Percentiles rank a stretch among this genome's conserved stretches.
Conservation (phyloP, 2,113 vertebrate species). For the Stercorarius parasiticus region DNA sequence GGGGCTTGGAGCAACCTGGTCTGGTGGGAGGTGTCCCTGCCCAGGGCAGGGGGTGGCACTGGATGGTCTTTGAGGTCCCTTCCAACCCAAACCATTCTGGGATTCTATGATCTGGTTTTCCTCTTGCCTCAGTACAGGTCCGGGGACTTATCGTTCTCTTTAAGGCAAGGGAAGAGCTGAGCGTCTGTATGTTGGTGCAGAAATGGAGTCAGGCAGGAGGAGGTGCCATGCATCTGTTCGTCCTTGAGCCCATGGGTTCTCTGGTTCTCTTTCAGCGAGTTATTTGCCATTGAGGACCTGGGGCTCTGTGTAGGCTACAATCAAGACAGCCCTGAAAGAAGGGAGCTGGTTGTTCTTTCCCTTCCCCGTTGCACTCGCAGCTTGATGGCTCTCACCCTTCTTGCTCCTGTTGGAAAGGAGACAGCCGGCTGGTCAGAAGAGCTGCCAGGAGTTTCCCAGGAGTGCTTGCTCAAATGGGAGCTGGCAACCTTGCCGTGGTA, state of each 20-base stretch:
- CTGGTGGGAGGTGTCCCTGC: background rate
- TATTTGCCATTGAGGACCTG: background rate
- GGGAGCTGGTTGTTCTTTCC: background rate
- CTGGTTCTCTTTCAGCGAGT: background rate
- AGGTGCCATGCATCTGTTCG: background rate
- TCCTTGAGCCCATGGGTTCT: background rate
- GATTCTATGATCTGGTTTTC: background rate
- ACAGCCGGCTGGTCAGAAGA: background rate
- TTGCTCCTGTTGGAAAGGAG: background rate
- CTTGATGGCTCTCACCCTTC: background rate
- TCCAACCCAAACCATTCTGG: background rate
- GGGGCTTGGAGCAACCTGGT: background rate
- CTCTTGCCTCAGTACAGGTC: background rate
- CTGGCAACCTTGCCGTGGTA: accelerated
- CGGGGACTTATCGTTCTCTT: accelerated
- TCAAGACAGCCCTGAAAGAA: background rate
- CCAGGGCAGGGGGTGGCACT: background rate
- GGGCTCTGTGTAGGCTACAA: background rate
- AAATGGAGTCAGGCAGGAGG: background rate
- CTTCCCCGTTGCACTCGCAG: background rate
- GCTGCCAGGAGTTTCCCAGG: background rate
- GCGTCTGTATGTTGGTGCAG: background rate
- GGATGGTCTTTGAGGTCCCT: background rate
- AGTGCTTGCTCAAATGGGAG: background rate
- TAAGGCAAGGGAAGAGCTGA: background rate